Evolutionary conservation across 2,888 invertebrate genomes (phyloP).

Genomic region (Leptura quadrifasciata): DNA sequence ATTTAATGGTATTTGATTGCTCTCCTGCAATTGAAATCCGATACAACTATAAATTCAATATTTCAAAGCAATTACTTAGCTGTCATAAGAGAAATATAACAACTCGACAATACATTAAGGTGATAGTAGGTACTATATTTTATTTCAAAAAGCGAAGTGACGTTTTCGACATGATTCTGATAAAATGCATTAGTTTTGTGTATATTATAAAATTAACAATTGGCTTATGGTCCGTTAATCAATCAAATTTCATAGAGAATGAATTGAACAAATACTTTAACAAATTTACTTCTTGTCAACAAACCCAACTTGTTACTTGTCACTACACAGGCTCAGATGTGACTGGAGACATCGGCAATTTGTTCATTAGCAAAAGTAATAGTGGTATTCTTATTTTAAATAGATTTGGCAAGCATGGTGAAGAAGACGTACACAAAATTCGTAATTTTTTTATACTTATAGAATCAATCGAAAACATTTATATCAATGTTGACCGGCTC

Average conservation of each 20-base stretch:
- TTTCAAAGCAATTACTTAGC: no score
- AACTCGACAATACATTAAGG: background rate
- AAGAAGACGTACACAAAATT: background rate
- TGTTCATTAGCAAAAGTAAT: background rate
- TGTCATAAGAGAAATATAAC: background rate
- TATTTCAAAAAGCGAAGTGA: background rate
- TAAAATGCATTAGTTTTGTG: background rate
- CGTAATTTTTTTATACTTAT: constrained; percentile 1
- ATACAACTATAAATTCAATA: background rate
- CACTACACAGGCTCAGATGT: background rate
- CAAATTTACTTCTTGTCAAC: background rate
- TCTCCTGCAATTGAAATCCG: background rate
- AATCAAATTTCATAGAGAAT: background rate
- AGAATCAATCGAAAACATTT: constrained; percentile 3
- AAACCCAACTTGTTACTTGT: background rate
- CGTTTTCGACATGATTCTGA: background rate
- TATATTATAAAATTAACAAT: background rate
- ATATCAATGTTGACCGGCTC: background rate
- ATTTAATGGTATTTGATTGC: no score
- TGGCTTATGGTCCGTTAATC: background rate
- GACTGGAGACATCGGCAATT: background rate
- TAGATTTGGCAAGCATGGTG: background rate
- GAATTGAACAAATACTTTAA: background rate
- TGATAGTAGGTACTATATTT: background rate
- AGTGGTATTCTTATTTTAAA: background rate